These are phyloP conservation scores for Bellardia pandia DNA, from an alignment of 2,888 invertebrate genomes.

Conservation along the genomic window DNA sequence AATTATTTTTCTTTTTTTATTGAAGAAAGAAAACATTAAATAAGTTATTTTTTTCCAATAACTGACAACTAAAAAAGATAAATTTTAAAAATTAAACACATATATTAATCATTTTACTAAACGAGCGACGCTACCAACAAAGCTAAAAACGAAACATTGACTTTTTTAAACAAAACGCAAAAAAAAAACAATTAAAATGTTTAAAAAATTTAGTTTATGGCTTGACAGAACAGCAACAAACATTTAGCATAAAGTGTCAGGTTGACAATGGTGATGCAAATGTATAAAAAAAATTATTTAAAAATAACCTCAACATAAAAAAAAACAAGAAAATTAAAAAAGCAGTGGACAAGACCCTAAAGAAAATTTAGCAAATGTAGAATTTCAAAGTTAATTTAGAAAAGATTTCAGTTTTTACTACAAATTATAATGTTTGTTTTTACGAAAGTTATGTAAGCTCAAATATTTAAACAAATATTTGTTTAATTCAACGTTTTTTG, in stretches of 20 bases:
- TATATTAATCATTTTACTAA: conserved; percentile 35
- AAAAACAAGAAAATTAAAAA: neutral
- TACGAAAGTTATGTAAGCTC: no score
- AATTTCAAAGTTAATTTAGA: no score
- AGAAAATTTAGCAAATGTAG: conserved; percentile 6
- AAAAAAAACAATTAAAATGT: conserved; percentile 20
- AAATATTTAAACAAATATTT: no score
- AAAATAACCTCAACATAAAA: conserved; percentile 23
- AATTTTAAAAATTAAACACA: neutral
- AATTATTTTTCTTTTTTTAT: neutral
- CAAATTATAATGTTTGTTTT: no score
- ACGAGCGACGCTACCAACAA: conserved; percentile 12
- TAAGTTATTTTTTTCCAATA: conserved; percentile 1
- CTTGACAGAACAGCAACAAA: conserved; percentile 16
- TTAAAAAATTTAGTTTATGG: conserved; percentile 22
- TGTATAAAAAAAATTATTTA: conserved; percentile 10
- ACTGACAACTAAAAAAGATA: conserved; percentile 9
- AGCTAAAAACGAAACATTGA: neutral
- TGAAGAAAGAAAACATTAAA: neutral
- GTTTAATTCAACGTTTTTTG: no score
- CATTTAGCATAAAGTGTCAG: conserved; percentile 38
- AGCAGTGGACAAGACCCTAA: neutral
- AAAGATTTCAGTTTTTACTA: no score
- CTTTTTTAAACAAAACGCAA: neutral
- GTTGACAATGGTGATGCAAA: conserved; percentile 33